These are phyloP conservation scores for Xanthia icteritia DNA, from an alignment of 2,888 invertebrate genomes.

Conservation along the genomic window DNA sequence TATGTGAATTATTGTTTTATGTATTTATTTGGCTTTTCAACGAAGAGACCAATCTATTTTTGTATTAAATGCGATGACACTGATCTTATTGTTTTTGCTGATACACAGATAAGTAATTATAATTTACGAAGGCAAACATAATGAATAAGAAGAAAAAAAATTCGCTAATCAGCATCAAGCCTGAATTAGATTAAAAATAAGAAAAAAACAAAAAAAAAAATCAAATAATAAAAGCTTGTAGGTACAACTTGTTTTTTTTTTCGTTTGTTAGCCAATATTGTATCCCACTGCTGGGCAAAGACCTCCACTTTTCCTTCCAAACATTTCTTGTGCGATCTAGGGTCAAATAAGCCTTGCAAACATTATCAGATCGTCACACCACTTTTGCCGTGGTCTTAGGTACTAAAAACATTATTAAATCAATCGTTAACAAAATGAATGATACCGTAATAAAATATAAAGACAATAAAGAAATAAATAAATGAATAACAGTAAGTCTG, in stretches of 20 bases:
- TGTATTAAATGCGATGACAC: not conserved
- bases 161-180: not conserved
- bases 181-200: not conserved
- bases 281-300: no score
- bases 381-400: not conserved
- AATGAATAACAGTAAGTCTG: slow-evolving; percentile 22
- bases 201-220: not conserved
- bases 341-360: not conserved
- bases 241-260: not conserved
- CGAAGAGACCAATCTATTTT: not conserved
- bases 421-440: not conserved
- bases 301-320: not conserved
- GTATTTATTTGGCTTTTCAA: not conserved
- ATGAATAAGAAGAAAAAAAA: not conserved
- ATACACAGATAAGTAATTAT: not conserved
- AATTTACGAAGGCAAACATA: not conserved
- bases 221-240: not conserved
- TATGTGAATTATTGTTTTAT: not conserved
- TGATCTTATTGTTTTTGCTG: not conserved
- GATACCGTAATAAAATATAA: not conserved
- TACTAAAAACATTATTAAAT: not conserved
- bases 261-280: no score
- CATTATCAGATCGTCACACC: not conserved
- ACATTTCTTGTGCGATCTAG: not conserved
- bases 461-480: not conserved